phyloP scores from a whole-genome alignment of 2,113 vertebrate species.

The Tetraodon nigroviridis region DNA sequence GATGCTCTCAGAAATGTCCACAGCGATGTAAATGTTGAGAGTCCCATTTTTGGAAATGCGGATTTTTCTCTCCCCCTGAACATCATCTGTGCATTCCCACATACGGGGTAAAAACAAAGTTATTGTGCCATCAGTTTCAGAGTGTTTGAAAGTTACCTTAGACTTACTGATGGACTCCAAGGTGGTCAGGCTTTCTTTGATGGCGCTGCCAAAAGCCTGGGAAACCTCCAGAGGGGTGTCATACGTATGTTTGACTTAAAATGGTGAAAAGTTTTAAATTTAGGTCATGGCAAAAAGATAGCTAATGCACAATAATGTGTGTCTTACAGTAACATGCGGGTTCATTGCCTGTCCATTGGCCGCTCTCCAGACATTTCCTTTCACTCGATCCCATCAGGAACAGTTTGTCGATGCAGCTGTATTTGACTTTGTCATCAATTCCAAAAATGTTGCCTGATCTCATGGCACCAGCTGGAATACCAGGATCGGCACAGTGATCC shows the following conservation, averaged over 20 bases:
- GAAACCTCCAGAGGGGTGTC: constrained; percentile 69
- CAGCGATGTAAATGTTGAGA: constrained; percentile 73
- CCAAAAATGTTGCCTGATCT: constrained; percentile 59
- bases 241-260: constrained; percentile 66
- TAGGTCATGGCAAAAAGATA: not conserved
- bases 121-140: not conserved
- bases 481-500: constrained; percentile 67
- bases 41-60: constrained; percentile 46
- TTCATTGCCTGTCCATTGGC: constrained; percentile 69
- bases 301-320: not conserved
- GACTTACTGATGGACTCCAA: constrained; percentile 38
- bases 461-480: constrained; percentile 62
- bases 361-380: constrained; percentile 61
- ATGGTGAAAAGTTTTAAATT: not conserved
- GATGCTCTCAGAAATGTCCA: constrained; percentile 75
- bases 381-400: constrained; percentile 65
- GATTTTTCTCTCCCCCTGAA: constrained; percentile 49
- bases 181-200: constrained; percentile 53
- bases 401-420: constrained; percentile 56
- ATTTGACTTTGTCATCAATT: constrained; percentile 65
- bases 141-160: not conserved
- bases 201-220: constrained; percentile 56
- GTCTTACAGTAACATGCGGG: constrained; percentile 75
- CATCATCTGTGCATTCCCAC: constrained; percentile 45
- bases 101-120: not conserved